A percentile compares a stretch with the other conserved stretches of the same genome.
Conservation (phyloP, 2,888 invertebrate species). For the Iphiclides podalirius region DNA sequence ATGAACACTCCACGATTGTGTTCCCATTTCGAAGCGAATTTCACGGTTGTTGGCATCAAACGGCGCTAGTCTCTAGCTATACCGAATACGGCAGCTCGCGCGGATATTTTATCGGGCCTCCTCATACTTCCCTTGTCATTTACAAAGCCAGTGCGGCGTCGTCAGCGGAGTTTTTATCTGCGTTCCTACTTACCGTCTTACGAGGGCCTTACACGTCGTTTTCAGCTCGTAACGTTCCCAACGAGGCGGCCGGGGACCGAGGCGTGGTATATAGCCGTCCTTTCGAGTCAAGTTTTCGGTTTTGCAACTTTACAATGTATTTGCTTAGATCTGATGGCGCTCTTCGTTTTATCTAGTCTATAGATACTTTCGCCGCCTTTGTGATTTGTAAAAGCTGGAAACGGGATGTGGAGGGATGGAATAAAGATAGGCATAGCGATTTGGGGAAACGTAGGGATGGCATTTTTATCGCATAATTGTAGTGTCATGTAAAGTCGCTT, state of each 20-base stretch:
- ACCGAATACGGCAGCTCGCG: constrained; percentile 43
- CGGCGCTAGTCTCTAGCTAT: constrained; percentile 43
- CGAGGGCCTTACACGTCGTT: constrained; percentile 63
- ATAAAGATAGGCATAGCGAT: too few relatives aligned
- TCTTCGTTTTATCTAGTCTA: not conserved
- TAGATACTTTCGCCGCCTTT: too few relatives aligned
- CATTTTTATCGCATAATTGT: too few relatives aligned
- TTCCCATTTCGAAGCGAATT: too few relatives aligned
- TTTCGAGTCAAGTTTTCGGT: constrained; percentile 34
- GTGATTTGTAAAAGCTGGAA: too few relatives aligned
- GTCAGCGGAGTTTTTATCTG: constrained; percentile 70
- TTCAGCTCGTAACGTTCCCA: constrained; percentile 58
- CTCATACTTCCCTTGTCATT: constrained; percentile 59
- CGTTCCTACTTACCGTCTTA: constrained; percentile 43
- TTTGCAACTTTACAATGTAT: constrained; percentile 14
- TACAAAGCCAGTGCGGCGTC: constrained; percentile 62
- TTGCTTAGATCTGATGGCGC: not conserved
- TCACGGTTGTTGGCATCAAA: constrained; percentile 52
- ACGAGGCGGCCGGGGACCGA: constrained; percentile 39
- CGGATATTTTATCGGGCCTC: constrained; percentile 65
- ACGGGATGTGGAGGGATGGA: too few relatives aligned
- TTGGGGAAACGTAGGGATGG: too few relatives aligned
- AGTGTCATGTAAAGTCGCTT: too few relatives aligned
- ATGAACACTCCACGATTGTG: too few relatives aligned
- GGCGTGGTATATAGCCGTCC: constrained; percentile 46